A percentile compares a stretch with the other conserved stretches of the same genome.
These are phyloP conservation scores for Galeopsomyia nigrocyanea DNA, from an alignment of 2,888 invertebrate species.

Conservation along the genomic window DNA sequence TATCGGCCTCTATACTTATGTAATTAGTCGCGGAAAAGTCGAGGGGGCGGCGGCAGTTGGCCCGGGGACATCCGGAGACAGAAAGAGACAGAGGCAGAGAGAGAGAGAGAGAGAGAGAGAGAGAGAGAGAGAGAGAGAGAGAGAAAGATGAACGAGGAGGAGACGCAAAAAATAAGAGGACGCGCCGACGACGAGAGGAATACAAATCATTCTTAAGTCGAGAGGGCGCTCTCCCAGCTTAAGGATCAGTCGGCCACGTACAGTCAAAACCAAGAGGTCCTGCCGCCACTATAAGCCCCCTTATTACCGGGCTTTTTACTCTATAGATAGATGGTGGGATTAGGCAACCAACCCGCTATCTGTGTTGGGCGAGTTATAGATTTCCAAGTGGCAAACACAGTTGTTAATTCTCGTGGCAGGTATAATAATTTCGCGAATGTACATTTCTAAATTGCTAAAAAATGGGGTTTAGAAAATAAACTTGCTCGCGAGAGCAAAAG, in stretches of 20 bases:
- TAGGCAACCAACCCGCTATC: too few species aligned
- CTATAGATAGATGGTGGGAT: too few species aligned
- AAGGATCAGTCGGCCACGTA: conserved; percentile 41
- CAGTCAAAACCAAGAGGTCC: conserved; percentile 18
- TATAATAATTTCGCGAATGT: too few species aligned
- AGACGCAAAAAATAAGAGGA: conserved; percentile 33
- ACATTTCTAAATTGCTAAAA: too few species aligned
- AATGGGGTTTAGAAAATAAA: too few species aligned
- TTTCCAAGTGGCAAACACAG: too few species aligned
- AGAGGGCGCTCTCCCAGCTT: conserved; percentile 31
- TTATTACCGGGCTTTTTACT: too few species aligned
- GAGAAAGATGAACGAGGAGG: not conserved
- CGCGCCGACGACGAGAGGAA: conserved; percentile 33
- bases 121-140: not conserved
- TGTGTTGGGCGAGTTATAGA: too few species aligned
- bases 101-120: not conserved
- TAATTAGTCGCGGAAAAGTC: conserved; percentile 46
- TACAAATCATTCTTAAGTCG: conserved; percentile 52
- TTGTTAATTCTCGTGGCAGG: too few species aligned
- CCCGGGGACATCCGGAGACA: not conserved
- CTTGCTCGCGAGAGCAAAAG: too few species aligned
- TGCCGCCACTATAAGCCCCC: too few species aligned
- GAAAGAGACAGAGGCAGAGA: not conserved
- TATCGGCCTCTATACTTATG: conserved; percentile 36
- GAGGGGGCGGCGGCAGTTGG: conserved; percentile 31